Evolutionary conservation across 2,797 vertebrate genomes (phyloP).

Genomic region (Notamacropus eugenii): DNA sequence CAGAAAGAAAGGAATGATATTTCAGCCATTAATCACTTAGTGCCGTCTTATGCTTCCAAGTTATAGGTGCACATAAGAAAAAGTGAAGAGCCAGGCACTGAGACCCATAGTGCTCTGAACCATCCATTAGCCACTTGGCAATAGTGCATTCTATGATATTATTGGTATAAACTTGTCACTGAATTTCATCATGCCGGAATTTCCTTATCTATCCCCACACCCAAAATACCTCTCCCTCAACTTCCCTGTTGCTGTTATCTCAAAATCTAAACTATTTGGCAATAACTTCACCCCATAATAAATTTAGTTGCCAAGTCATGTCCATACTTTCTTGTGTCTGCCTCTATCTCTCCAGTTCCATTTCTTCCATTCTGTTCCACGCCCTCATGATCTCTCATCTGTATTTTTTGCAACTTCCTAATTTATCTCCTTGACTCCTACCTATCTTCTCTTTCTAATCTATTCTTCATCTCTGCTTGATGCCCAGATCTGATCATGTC

Average conservation of each 20-base stretch:
- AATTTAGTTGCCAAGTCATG: neutral
- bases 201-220: neutral
- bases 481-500: neutral
- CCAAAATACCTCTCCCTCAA: neutral
- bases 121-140: neutral
- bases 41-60: neutral
- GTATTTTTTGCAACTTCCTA: neutral
- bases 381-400: neutral
- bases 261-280: neutral
- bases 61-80: neutral
- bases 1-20: neutral
- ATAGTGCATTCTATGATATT: neutral
- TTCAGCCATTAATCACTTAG: neutral
- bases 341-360: neutral
- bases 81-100: neutral
- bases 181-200: neutral
- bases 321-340: neutral
- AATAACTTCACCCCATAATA: neutral
- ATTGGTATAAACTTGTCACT: neutral
- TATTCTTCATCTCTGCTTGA: neutral
- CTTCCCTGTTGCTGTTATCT: neutral
- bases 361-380: too few species aligned
- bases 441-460: neutral
- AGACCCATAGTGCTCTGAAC: neutral
- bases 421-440: neutral